Conservation (phyloP, 2,888 invertebrate species). For the Drosophila parthenogenetica region DNA sequence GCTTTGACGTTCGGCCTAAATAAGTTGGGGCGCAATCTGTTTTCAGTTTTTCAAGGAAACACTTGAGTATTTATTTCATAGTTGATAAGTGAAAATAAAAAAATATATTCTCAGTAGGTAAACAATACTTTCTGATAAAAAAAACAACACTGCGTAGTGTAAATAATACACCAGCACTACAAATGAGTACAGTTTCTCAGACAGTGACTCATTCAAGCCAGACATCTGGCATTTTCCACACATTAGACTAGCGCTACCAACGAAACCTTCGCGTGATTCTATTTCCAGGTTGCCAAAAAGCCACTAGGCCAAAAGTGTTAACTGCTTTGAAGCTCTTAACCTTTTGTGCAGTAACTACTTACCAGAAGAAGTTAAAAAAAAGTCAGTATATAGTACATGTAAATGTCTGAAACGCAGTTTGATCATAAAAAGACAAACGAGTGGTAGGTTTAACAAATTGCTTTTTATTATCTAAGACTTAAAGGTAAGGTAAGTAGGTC, state of each 20-base stretch:
- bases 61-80: conserved; percentile 1
- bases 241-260: conserved; percentile 15
- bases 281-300: conserved; percentile 26
- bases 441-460: conserved; percentile 44
- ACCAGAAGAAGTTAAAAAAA: neutral
- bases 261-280: conserved; percentile 37
- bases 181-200: neutral
- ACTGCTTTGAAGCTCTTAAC: conserved; percentile 38
- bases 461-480: conserved; percentile 57
- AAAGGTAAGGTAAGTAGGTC: conserved; percentile 41
- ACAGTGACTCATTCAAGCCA: neutral
- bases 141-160: neutral
- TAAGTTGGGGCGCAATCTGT: neutral
- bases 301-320: conserved; percentile 37
- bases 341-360: conserved; percentile 10
- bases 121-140: conserved; percentile 1
- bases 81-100: conserved; percentile 1
- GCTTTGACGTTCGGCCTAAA: no score
- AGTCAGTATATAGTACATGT: neutral
- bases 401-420: conserved; percentile 32
- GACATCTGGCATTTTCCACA: neutral
- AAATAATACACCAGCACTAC: neutral
- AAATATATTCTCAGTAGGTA: neutral
- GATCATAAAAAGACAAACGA: conserved; percentile 23
- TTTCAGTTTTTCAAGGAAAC: conserved; percentile 1